These are phyloP conservation scores for Drosophila formosana DNA, from an alignment of 2,888 invertebrate genomes.

Conservation along the genomic window DNA sequence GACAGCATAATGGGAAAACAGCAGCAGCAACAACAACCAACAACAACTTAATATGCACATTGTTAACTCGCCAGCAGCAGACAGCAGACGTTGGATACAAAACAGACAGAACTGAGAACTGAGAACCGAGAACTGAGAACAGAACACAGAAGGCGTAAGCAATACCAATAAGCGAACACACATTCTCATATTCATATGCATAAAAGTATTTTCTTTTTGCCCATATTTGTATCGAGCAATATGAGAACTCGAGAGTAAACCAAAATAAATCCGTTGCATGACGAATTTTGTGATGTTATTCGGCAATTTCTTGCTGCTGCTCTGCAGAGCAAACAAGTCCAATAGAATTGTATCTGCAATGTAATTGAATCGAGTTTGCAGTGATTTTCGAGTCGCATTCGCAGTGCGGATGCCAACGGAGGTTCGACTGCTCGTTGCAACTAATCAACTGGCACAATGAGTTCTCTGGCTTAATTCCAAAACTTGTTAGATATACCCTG, in stretches of 20 bases:
- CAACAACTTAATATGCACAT: conserved; percentile 38
- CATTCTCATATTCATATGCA: not conserved
- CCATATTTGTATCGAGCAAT: conserved; percentile 13
- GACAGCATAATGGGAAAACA: conserved; percentile 51
- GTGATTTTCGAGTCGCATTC: not conserved
- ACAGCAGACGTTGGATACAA: conserved; percentile 1
- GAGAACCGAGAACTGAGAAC: not conserved
- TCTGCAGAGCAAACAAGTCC: not conserved
- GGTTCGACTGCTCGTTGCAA: not conserved
- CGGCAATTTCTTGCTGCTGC: not conserved
- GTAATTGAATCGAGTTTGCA: conserved; percentile 18
- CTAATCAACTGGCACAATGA: conserved; percentile 17
- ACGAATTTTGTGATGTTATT: conserved; percentile 44
- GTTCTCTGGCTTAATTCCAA: not conserved
- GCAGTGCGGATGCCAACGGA: not conserved
- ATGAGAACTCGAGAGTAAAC: conserved; percentile 32
- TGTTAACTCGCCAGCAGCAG: conserved; percentile 26
- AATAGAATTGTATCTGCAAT: not conserved
- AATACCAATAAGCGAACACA: conserved; percentile 22
- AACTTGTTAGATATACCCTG: not conserved
- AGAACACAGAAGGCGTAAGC: conserved; percentile 34
- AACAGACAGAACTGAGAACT: not conserved
- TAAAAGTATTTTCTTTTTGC: not conserved
- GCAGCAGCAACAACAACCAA: conserved; percentile 16
- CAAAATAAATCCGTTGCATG: conserved; percentile 65